Evolutionary conservation across 2,113 vertebrate species (phyloP).

Genomic region (Eurypyga helias): DNA sequence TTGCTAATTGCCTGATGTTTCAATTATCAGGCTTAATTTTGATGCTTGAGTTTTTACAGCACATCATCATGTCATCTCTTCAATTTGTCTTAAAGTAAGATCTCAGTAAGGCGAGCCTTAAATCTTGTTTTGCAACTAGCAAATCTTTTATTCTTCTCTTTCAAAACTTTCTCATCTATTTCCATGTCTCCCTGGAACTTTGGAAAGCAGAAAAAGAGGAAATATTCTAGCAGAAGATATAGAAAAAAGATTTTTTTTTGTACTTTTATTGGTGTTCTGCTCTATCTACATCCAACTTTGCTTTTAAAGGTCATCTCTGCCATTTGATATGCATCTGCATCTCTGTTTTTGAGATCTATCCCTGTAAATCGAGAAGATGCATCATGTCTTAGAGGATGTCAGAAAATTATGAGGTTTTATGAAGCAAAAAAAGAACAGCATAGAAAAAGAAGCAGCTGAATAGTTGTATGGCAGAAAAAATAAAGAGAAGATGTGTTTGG

Average conservation of each 20-base stretch:
- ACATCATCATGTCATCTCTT: not conserved
- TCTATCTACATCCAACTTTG: not conserved
- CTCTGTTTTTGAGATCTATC: not conserved
- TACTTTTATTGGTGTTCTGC: not conserved
- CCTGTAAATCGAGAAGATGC: not conserved
- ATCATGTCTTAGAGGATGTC: not conserved
- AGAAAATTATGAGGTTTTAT: not conserved
- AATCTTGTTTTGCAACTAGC: not conserved
- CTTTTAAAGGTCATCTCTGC: not conserved
- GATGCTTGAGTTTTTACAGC: not conserved
- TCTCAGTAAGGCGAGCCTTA: not conserved
- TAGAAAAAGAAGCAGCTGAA: not conserved
- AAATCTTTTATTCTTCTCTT: not conserved
- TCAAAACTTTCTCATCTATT: not conserved
- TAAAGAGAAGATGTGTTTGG: not conserved
- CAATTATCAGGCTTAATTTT: not conserved
- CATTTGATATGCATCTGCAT: not conserved
- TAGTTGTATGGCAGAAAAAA: not conserved
- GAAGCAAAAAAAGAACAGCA: not conserved
- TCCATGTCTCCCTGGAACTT: not conserved
- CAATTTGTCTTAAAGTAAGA: not conserved
- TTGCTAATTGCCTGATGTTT: not conserved
- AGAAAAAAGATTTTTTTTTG: not conserved
- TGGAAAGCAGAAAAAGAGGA: not conserved
- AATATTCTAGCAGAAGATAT: not conserved